phyloP scores from a whole-genome alignment of 2,888 invertebrate species.

The Watsonalla cultraria region DNA sequence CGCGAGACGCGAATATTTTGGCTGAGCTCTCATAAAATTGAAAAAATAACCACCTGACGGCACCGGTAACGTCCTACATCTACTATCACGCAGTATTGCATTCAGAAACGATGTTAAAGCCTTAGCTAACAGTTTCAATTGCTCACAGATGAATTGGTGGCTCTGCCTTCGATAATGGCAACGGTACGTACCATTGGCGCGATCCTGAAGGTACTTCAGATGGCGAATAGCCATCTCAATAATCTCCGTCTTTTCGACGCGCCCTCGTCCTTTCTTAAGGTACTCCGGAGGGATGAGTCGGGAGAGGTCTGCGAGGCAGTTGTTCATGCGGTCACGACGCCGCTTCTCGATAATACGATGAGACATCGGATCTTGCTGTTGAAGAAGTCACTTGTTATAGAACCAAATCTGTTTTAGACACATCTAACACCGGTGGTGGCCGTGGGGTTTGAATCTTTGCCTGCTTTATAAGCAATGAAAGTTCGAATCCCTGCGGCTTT shows the following conservation, averaged over 20 bases:
- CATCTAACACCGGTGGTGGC: too few species aligned
- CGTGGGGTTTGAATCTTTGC: too few species aligned
- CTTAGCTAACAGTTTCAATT: too few species aligned
- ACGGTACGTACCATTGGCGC: conserved; percentile 68
- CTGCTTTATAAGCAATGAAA: too few species aligned
- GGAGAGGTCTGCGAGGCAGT: conserved; percentile 95
- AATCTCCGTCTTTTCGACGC: conserved; percentile 98
- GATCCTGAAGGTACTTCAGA: conserved; percentile 91
- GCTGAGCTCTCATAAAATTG: too few species aligned
- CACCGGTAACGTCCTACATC: too few species aligned
- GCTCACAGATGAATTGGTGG: too few species aligned
- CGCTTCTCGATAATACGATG: conserved; percentile 98
- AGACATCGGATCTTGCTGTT: conserved; percentile 96
- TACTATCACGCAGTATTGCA: too few species aligned
- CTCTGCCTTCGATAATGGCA: conserved; percentile 1
- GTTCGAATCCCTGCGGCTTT: too few species aligned
- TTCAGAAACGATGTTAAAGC: too few species aligned
- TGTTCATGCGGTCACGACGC: conserved; percentile 97
- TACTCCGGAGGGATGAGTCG: conserved; percentile 95
- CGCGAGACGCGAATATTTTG: too few species aligned
- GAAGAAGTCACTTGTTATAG: conserved; percentile 21
- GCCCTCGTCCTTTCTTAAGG: conserved; percentile 95
- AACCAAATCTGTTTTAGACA: background rate
- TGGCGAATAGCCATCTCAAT: conserved; percentile 98
- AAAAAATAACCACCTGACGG: too few species aligned